Evolutionary conservation across 2,113 vertebrate species (phyloP), one percentile per base, ranked within the genome.

Genomic region (Aptenodytes forsteri): DNA sequence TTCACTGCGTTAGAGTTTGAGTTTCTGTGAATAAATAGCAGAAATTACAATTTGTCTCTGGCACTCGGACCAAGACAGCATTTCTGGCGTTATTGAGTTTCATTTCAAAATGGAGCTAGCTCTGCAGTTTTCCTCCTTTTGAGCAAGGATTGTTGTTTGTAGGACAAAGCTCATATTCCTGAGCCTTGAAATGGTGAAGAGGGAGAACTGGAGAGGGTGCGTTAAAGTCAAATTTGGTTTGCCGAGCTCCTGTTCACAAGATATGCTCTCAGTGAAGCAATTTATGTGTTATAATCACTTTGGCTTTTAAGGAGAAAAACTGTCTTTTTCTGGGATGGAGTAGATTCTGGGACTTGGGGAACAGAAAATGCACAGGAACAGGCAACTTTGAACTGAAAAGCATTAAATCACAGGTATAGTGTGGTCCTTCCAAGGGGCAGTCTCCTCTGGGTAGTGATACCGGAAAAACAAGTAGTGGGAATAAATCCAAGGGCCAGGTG

Each of bases 241-340:
- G 89, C 70, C 54, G 44, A 30, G 34, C 50, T 84, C 72, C 36
- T 77, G 93, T 81, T 90, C 89, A 93, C 87, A 88, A 96, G 76
- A 71, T 50, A 2, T 7, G 29, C 62, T 97, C 83, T 85, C 26
- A 58, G 44, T 38, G 87, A 89, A 93, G 69, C 81, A 71, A 96
- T 95, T 97, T 91, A 80, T 79, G 62, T 80, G 56, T 85, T 92
- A 65, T 56, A 92, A 92, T 87, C 65, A 42, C 83, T 93, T 93
- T 75, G 69, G 27, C 58, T 73, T 80, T 71, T 79, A 52, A 42
- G 69, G 32, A 44, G 19, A 65, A 84, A 75, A 75, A 21, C 9
- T 22, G 16, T 20, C 9, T 56, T 77, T 38, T 81, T 59, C 38
- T 11, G 8, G 46, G 36, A 42, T 23, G 27, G 42, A 61, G 25